phyloP scores from a whole-genome alignment of 2,113 vertebrate species.

The Hiodon tergisus region DNA sequence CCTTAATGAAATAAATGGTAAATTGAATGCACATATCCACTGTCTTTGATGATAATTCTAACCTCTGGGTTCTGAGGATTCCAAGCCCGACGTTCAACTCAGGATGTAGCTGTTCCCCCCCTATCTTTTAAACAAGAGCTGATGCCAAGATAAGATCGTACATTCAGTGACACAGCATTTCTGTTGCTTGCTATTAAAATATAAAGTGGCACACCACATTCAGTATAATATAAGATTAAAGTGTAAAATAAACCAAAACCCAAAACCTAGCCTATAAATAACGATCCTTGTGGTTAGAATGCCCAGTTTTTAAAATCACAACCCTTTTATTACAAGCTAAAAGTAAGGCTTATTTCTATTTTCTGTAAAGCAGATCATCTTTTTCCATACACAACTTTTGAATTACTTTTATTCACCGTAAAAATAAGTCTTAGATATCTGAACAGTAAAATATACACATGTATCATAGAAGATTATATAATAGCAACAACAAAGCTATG shows the following conservation, averaged over 20 bases:
- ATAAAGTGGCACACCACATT: neutral
- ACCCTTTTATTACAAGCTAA: no score
- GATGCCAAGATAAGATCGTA: neutral
- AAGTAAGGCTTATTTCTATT: no score
- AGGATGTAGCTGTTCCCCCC: neutral
- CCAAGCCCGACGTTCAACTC: neutral
- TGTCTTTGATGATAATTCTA: neutral
- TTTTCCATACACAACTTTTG: neutral
- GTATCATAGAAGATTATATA: no score
- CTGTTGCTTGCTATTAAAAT: neutral
- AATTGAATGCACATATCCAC: neutral
- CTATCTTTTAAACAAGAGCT: neutral
- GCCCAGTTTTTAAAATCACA: no score
- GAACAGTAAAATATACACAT: neutral
- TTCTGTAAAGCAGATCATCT: no score
- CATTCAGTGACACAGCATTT: neutral
- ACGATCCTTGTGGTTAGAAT: no score
- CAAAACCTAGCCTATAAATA: no score
- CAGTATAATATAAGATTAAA: neutral
- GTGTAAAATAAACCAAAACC: no score
- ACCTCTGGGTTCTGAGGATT: neutral
- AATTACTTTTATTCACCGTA: neutral
- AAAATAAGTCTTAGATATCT: neutral
- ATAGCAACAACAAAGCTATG: no score
- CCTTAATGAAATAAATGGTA: conserved; percentile 11